These are phyloP conservation scores for Hycleus cichorii DNA, from an alignment of 1,140 invertebrate genomes.

Conservation along the genomic window DNA sequence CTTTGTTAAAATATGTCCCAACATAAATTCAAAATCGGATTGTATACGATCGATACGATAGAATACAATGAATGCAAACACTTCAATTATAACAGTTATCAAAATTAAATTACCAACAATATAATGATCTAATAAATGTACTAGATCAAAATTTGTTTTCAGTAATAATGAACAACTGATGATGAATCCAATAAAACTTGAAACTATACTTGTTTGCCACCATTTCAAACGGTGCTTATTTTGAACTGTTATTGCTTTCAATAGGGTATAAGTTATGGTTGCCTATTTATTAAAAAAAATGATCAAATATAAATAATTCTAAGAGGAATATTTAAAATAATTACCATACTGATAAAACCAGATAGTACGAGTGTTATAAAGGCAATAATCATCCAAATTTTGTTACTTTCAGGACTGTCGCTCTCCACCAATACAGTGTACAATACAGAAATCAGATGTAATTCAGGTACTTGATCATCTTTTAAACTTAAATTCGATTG, in stretches of 20 bases:
- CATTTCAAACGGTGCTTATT: slow-evolving; percentile 38
- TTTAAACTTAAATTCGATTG: slow-evolving; percentile 24
- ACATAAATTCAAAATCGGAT: slow-evolving; percentile 49
- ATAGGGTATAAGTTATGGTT: slow-evolving; percentile 43
- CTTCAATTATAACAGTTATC: slow-evolving; percentile 42
- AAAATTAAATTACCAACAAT: slow-evolving; percentile 46
- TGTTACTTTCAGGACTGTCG: slow-evolving; percentile 28
- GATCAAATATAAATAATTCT: background rate
- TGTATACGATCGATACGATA: slow-evolving; percentile 44
- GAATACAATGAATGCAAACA: slow-evolving; percentile 44
- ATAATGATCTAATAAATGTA: slow-evolving; percentile 46
- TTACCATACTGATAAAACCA: slow-evolving; percentile 47
- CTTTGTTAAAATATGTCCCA: slow-evolving; percentile 43
- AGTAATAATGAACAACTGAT: slow-evolving; percentile 31
- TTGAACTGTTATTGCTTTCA: slow-evolving; percentile 41
- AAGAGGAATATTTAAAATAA: slow-evolving; percentile 13
- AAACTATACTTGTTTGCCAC: slow-evolving; percentile 39
- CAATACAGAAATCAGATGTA: slow-evolving; percentile 42
- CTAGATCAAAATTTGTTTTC: slow-evolving; percentile 35
- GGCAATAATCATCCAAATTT: slow-evolving; percentile 40
- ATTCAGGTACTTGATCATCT: slow-evolving; percentile 35
- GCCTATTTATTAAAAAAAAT: slow-evolving; percentile 37
- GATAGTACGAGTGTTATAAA: slow-evolving; percentile 42
- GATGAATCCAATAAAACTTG: slow-evolving; percentile 37
- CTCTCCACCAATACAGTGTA: slow-evolving; percentile 40